phyloP scores from a whole-genome alignment of 2,888 invertebrate genomes.

The Hypercompe scribonia region DNA sequence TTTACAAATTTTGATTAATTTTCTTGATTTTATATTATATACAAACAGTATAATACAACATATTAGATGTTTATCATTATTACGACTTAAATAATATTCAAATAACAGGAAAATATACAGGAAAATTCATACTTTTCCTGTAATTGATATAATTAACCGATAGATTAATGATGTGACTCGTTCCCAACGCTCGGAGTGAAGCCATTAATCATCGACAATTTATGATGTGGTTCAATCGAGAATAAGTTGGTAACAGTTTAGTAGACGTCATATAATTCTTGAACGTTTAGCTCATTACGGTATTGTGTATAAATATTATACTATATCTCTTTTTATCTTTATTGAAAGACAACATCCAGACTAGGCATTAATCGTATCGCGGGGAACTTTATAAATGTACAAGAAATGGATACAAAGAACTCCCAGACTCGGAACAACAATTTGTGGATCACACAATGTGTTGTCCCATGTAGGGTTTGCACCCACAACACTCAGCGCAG shows the following conservation, averaged over 20 bases:
- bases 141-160: constrained; percentile 9
- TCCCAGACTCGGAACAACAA: too few species aligned
- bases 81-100: not conserved
- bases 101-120: not conserved
- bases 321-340: too few species aligned
- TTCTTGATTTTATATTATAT: not conserved
- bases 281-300: not conserved
- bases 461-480: too few species aligned
- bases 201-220: constrained; percentile 11
- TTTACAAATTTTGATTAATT: not conserved
- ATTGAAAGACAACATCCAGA: too few species aligned
- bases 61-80: not conserved
- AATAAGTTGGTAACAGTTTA: not conserved
- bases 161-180: constrained; percentile 12
- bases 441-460: too few species aligned
- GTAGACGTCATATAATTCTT: not conserved
- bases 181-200: not conserved
- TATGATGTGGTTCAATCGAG: constrained; percentile 4
- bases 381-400: too few species aligned
- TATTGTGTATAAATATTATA: too few species aligned
- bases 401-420: too few species aligned
- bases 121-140: not conserved
- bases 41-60: not conserved
- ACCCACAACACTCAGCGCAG: too few species aligned
- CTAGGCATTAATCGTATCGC: too few species aligned